Conservation (phyloP, 2,113 vertebrate species). For the Planiliza haematocheilus region DNA sequence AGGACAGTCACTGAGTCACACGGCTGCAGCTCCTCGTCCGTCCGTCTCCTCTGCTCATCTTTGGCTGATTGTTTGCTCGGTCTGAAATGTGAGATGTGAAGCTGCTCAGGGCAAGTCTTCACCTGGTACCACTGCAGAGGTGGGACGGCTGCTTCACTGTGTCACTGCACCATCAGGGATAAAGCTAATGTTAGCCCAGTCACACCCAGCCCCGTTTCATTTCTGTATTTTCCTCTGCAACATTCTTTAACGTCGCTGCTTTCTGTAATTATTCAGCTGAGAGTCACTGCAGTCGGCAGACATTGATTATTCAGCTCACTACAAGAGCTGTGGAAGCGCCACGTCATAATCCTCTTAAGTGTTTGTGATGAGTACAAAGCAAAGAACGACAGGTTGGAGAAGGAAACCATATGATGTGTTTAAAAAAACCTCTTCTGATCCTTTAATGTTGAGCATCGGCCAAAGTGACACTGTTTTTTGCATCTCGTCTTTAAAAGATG, state of each 20-base stretch:
- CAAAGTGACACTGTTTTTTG: too few relatives aligned
- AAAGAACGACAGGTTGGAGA: slow-evolving; percentile 35
- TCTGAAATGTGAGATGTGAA: slow-evolving; percentile 31
- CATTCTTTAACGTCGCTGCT: not conserved
- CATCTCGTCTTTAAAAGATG: too few relatives aligned
- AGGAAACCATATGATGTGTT: not conserved
- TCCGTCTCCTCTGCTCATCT: slow-evolving; percentile 1
- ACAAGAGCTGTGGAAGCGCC: slow-evolving; percentile 48
- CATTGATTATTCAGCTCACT: slow-evolving; percentile 54
- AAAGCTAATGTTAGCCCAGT: not conserved
- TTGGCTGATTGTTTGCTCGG: slow-evolving; percentile 3
- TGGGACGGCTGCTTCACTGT: not conserved
- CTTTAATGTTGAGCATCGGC: too few relatives aligned
- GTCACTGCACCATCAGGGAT: slow-evolving; percentile 1
- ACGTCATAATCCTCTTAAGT: slow-evolving; percentile 65
- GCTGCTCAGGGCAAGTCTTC: slow-evolving; percentile 3
- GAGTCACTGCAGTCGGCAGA: not conserved
- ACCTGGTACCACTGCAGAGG: slow-evolving; percentile 31
- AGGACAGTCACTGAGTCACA: slow-evolving; percentile 67
- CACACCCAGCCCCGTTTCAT: not conserved
- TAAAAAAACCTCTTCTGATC: too few relatives aligned
- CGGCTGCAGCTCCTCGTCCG: slow-evolving; percentile 33
- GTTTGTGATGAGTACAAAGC: slow-evolving; percentile 41
- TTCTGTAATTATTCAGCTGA: slow-evolving; percentile 12
- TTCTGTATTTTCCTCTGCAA: slow-evolving; percentile 5